phyloP scores from a whole-genome alignment of 1,140 invertebrate species.

The Pseudomyrmex concolor region DNA sequence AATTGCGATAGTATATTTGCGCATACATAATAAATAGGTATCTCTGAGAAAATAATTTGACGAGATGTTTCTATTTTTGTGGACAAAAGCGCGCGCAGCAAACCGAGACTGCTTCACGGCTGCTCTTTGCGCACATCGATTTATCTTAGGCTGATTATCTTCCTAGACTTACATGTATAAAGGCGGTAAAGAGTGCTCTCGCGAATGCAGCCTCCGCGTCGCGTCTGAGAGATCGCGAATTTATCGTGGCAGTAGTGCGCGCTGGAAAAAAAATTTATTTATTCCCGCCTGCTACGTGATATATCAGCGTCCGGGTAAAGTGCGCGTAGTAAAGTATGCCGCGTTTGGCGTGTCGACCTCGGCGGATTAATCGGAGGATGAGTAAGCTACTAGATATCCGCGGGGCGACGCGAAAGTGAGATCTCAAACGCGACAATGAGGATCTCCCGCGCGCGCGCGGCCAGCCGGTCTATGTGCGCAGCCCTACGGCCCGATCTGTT shows the following conservation, averaged over 20 bases:
- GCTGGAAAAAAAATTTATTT: neutral
- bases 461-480: slow-evolving; percentile 9
- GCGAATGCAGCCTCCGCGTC: neutral
- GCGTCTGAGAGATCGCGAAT: slow-evolving; percentile 4
- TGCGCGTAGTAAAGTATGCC: slow-evolving; percentile 16
- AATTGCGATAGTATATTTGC: neutral
- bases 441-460: slow-evolving; percentile 31
- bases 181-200: neutral
- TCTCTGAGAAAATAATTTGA: slow-evolving; percentile 4
- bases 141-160: slow-evolving; percentile 28
- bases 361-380: slow-evolving; percentile 35
- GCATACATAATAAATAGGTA: too few relatives aligned
- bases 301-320: slow-evolving; percentile 5
- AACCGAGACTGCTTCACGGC: neutral
- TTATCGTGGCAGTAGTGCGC: slow-evolving; percentile 29
- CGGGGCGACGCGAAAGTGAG: slow-evolving; percentile 61
- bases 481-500: slow-evolving; percentile 61
- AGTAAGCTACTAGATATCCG: slow-evolving; percentile 22
- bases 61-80: neutral
- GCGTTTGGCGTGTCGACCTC: slow-evolving; percentile 37
- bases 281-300: neutral
- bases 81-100: neutral
- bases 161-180: neutral
- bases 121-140: neutral
- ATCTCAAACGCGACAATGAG: slow-evolving; percentile 65